Base-by-base conservation (phyloP, 2,113 vertebrate genomes). In the Motacilla tschutschensis region DNA sequence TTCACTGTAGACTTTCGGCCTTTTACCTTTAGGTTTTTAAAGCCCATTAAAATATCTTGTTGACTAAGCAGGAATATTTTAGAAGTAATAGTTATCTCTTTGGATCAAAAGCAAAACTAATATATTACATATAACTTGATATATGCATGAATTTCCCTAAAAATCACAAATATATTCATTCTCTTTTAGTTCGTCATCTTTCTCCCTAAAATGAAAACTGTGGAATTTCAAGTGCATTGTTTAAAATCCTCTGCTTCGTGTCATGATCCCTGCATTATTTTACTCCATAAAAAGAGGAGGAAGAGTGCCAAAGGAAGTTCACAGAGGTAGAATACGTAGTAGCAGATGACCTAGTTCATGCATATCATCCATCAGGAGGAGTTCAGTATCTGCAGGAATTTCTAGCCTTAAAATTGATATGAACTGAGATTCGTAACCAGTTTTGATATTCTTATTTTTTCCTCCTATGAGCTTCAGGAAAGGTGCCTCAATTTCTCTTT, bases 21-120 rank as follows among this genome's bases (percentile, higher is more conserved):
- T 74, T 90, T 95, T 74, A 46, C 21, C 59, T 93, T 93, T 76
- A 71, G 35, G 33, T 80, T 93, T 75, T 57, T 71, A 76, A 88
- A 92, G 38, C 55, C 50, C 81, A 91, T 93, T 44, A 67, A 75
- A 90, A 91, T 85, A 76, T 35, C 66, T 71, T 78, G 10, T 62
- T 83, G 78, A 86, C 46, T 58, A 38, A 70, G 51, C 50, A 91
- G 70, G 48, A 87, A 67, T 91, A 85, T 82, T 88, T 77, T 64
- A 82, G 29, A 19, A 82, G 60, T 12, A 83, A 75, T 72, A 73
- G 87, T 70, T 83, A 87, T 38, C 29, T 57, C 53, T 74, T 57
- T 71, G 64, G 25, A 92, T 53, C 28, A 82, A 77, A 88, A 79
- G 18, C 47, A 84, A 90, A 86, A 87, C 57, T 25, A 87, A 47